phyloP scores from a whole-genome alignment of 1,140 invertebrate genomes.

The Mycetomoellerius zeteki region DNA sequence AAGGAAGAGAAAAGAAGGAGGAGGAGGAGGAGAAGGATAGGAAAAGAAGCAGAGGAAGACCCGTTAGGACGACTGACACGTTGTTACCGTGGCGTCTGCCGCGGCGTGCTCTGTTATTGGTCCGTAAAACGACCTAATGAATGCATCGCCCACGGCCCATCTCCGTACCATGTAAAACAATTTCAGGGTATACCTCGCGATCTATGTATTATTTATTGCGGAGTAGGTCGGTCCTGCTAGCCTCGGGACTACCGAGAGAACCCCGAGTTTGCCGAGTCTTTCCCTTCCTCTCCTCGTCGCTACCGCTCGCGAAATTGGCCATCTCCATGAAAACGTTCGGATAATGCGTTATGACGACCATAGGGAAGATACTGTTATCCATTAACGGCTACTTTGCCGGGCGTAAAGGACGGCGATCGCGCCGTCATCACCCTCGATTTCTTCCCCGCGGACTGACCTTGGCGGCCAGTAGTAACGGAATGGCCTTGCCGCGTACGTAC shows the following conservation, averaged over 20 bases:
- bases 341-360: constrained; percentile 34
- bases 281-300: neutral
- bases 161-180: constrained; percentile 76
- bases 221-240: constrained; percentile 75
- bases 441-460: constrained; percentile 57
- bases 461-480: constrained; percentile 53
- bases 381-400: constrained; percentile 37
- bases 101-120: constrained; percentile 82
- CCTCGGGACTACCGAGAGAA: constrained; percentile 32
- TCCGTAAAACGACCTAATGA: constrained; percentile 86
- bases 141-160: constrained; percentile 82
- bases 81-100: constrained; percentile 82
- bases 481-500: constrained; percentile 48
- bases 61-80: constrained; percentile 86
- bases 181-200: constrained; percentile 76
- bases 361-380: constrained; percentile 11
- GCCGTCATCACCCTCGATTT: constrained; percentile 60
- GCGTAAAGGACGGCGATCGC: constrained; percentile 36
- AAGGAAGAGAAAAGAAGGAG: constrained; percentile 41
- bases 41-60: constrained; percentile 77
- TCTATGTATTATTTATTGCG: constrained; percentile 76
- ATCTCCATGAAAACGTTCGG: constrained; percentile 48
- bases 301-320: constrained; percentile 59
- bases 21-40: constrained; percentile 9
- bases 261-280: neutral